Evolutionary conservation across 2,113 vertebrate species (phyloP).

Genomic region (Bufo gargarizans): DNA sequence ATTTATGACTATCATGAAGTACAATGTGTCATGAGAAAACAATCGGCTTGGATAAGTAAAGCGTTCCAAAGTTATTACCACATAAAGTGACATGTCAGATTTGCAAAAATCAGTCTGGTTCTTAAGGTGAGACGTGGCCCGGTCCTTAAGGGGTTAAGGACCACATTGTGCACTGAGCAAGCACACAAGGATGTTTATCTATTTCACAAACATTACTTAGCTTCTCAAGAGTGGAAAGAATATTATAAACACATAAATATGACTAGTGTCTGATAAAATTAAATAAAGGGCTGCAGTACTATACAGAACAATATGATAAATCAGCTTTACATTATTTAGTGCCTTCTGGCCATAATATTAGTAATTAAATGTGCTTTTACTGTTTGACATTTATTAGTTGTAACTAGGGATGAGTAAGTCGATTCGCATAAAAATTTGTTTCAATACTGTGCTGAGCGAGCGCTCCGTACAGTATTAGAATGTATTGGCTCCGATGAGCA

Average conservation of each 20-base stretch:
- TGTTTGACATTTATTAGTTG: neutral
- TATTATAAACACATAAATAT: neutral
- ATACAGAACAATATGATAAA: slow-evolving; percentile 1
- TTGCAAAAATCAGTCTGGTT: no score
- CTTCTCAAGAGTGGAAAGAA: neutral
- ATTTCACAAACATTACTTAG: neutral
- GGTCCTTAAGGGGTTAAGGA: neutral
- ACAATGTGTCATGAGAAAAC: no score
- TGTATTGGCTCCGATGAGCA: no score
- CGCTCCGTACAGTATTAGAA: no score
- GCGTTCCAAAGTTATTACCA: no score
- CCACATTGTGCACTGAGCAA: neutral
- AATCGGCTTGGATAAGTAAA: no score
- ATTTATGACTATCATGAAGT: no score
- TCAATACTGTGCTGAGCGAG: no score
- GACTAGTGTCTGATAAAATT: neutral
- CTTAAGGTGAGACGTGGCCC: no score
- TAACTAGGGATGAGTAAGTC: neutral
- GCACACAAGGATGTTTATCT: slow-evolving; percentile 2
- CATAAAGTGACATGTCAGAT: no score
- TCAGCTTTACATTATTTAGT: neutral
- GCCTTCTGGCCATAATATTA: slow-evolving; percentile 6
- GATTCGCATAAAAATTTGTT: no score
- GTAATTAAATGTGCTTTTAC: slow-evolving; percentile 1
- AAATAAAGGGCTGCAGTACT: neutral